Conservation (phyloP, 2,797 vertebrate species). For the Intellagama lesueurii region DNA sequence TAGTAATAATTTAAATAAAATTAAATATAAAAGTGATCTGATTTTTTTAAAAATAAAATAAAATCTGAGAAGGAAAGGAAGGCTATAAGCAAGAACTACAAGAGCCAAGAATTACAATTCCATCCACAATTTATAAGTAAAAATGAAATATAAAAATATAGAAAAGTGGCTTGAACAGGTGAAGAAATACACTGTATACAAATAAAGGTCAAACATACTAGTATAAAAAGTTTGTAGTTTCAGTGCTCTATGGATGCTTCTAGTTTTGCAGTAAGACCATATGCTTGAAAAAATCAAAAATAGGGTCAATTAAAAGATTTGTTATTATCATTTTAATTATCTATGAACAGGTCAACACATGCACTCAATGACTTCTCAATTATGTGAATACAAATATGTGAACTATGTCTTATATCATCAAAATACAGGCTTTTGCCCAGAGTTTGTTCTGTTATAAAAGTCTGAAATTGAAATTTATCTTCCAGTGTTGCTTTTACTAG, state of each 20-base stretch:
- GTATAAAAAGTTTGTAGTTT: background rate
- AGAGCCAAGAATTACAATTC: background rate
- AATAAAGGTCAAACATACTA: background rate
- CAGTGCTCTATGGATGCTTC: background rate
- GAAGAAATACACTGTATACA: background rate
- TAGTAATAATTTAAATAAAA: slow-evolving; percentile 22
- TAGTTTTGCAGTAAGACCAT: background rate
- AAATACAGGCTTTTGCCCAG: background rate
- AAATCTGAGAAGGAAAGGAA: background rate
- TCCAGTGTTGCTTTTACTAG: background rate
- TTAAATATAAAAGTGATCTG: background rate
- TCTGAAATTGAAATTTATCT: background rate
- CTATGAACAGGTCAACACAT: background rate
- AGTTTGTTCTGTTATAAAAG: background rate
- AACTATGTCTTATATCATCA: background rate
- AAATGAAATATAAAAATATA: slow-evolving; percentile 10
- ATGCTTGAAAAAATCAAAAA: background rate
- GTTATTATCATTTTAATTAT: too few relatives aligned
- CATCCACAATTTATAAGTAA: background rate
- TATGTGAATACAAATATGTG: background rate
- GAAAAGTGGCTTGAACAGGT: background rate
- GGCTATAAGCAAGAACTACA: background rate
- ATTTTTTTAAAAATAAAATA: slow-evolving; percentile 1
- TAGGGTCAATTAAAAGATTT: background rate
- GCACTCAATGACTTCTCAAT: background rate